phyloP scores from a whole-genome alignment of 2,113 vertebrate species.

The Sigmodon hispidus region DNA sequence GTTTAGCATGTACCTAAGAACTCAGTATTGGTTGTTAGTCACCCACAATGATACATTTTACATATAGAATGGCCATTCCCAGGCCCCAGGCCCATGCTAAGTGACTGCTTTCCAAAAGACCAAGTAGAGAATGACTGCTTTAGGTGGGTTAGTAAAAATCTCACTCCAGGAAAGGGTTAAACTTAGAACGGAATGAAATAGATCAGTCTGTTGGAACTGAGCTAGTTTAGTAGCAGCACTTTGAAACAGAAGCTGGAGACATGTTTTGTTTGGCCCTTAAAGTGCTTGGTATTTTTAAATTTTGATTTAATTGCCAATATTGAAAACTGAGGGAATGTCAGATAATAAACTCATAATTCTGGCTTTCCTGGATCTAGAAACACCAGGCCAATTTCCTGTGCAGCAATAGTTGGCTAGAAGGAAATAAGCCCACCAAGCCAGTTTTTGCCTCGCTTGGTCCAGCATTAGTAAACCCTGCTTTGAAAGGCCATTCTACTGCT shows the following conservation, averaged over 20 bases:
- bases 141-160: background rate
- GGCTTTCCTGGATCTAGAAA: background rate
- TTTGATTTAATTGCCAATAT: conserved; percentile 19
- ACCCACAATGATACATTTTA: background rate
- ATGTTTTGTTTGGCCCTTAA: background rate
- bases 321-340: conserved; percentile 44
- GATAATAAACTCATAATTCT: conserved; percentile 21
- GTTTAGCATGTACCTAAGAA: background rate
- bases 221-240: background rate
- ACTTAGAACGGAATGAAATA: conserved; percentile 22
- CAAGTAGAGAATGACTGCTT: background rate
- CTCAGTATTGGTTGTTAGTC: background rate
- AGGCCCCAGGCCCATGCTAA: background rate
- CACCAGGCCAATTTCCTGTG: background rate
- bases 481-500: background rate
- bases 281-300: background rate
- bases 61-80: background rate
- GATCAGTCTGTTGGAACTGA: background rate
- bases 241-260: conserved; percentile 19
- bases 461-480: background rate
- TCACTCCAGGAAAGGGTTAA: conserved; percentile 15
- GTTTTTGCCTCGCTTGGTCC: background rate
- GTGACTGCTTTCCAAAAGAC: background rate
- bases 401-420: background rate
- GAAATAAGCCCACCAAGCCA: background rate